phyloP scores from a whole-genome alignment of 2,113 vertebrate species.

The human (Homo sapiens) region DNA sequence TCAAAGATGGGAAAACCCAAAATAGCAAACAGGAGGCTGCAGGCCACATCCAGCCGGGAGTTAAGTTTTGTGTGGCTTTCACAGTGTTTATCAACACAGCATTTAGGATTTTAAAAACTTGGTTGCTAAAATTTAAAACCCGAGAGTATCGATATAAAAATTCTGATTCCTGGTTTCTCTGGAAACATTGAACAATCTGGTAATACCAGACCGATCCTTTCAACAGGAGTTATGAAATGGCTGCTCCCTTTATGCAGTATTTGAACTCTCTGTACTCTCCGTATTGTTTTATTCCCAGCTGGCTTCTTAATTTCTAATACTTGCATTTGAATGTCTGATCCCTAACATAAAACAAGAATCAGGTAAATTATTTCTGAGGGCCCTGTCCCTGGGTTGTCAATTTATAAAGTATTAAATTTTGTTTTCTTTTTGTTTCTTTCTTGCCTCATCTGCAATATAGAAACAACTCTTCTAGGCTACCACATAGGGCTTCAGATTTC shows the following conservation, averaged over 20 bases:
- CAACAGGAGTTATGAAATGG: background rate
- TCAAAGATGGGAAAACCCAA: background rate
- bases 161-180: background rate
- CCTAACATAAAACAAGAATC: background rate
- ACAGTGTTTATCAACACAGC: background rate
- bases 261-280: background rate
- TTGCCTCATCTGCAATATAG: background rate
- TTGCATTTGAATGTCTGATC: background rate
- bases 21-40: background rate
- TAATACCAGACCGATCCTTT: background rate
- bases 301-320: background rate
- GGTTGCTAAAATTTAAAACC: background rate
- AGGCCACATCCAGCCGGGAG: background rate
- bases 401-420: background rate
- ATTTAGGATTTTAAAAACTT: background rate
- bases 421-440: background rate
- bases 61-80: background rate
- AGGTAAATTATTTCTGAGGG: background rate
- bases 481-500: background rate
- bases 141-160: background rate
- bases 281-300: background rate
- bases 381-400: background rate
- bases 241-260: background rate
- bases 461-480: background rate
- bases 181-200: background rate